These are phyloP conservation scores for Helogale parvula DNA, from an alignment of 2,113 vertebrate species.

Conservation along the genomic window DNA sequence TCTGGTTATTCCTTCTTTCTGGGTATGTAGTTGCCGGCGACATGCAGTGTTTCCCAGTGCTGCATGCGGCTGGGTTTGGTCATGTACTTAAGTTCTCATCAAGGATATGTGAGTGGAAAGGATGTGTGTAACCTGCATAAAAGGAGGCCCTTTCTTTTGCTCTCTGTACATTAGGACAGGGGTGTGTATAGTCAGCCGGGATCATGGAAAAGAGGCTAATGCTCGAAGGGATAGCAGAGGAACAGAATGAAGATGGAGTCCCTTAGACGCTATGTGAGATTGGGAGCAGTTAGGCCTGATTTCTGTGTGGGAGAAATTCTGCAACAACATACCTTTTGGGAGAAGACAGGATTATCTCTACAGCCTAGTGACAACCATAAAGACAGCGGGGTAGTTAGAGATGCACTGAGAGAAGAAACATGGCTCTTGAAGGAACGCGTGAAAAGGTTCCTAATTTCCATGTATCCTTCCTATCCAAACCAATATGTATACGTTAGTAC, in stretches of 20 bases:
- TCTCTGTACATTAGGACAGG: neutral
- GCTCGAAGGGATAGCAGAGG: neutral
- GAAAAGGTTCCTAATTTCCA: neutral
- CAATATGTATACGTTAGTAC: neutral
- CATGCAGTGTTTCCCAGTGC: neutral
- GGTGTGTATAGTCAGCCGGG: neutral
- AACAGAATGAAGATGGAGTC: neutral
- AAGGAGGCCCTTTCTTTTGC: neutral
- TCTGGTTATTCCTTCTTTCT: neutral
- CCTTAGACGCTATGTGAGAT: neutral
- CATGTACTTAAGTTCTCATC: neutral
- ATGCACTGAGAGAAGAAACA: neutral
- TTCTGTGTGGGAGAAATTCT: neutral
- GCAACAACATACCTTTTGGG: neutral
- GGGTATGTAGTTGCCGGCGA: neutral
- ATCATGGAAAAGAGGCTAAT: neutral
- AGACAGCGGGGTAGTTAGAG: neutral
- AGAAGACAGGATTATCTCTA: neutral
- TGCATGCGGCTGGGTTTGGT: neutral
- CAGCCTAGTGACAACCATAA: neutral
- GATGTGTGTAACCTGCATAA: neutral
- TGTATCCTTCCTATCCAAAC: neutral
- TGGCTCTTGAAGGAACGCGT: neutral
- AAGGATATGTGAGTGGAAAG: neutral
- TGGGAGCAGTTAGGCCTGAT: neutral